These are phyloP conservation scores for Ridgeia piscesae DNA, from an alignment of 1,140 invertebrate species.

Conservation along the genomic window DNA sequence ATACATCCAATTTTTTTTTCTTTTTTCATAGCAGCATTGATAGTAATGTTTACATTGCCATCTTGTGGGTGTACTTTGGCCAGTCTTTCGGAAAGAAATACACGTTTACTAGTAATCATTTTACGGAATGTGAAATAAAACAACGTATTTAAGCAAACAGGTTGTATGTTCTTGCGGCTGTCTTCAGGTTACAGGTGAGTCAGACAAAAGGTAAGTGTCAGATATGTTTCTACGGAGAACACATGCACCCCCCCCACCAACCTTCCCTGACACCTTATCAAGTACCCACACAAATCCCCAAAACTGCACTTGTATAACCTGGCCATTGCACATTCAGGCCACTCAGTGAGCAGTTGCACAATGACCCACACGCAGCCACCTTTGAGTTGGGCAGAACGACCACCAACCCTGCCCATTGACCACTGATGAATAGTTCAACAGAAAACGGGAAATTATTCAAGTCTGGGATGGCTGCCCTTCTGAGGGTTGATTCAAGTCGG, in stretches of 20 bases:
- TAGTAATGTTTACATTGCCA: too few relatives aligned
- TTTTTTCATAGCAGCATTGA: too few relatives aligned
- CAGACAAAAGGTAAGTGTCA: background rate
- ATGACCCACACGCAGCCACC: background rate
- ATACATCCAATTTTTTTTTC: too few relatives aligned
- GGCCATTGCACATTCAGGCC: background rate
- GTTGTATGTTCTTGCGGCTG: background rate
- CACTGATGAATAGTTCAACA: background rate
- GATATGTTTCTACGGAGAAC: background rate
- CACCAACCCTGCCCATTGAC: background rate
- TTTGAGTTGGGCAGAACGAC: background rate
- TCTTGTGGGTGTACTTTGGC: too few relatives aligned
- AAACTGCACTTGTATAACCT: background rate
- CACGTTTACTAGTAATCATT: too few relatives aligned
- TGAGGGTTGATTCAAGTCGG: background rate
- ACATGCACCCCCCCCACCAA: background rate
- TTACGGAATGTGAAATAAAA: too few relatives aligned
- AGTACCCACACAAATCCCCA: background rate
- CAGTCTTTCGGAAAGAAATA: too few relatives aligned
- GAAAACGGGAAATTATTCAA: conserved; percentile 1
- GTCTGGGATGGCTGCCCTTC: background rate
- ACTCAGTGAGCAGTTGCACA: background rate
- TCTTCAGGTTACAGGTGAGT: background rate
- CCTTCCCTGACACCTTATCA: background rate
- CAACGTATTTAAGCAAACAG: background rate